Percentiles rank a stretch among this genome's conserved stretches.
Conservation (phyloP, 1,140 invertebrate species). For the Tenebrio molitor region DNA sequence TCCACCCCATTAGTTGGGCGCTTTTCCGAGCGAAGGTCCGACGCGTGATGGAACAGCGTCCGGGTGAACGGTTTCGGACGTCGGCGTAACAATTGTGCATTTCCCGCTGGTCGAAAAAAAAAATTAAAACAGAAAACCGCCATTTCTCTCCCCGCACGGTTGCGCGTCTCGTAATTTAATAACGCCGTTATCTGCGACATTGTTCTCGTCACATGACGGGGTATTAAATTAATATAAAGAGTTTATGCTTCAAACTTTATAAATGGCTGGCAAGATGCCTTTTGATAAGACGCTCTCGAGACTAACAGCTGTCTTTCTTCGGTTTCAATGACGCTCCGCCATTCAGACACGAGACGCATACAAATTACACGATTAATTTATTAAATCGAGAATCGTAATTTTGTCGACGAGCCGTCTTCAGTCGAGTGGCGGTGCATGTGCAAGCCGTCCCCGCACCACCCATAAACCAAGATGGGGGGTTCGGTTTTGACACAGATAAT, state of each 20-base stretch:
- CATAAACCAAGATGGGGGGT: constrained; percentile 30
- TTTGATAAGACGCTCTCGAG: constrained; percentile 29
- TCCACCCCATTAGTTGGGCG: constrained; percentile 46
- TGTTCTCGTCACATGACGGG: constrained; percentile 26
- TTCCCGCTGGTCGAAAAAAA: background rate
- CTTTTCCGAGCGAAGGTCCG: constrained; percentile 33
- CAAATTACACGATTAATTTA: constrained; percentile 44
- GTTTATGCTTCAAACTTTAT: constrained; percentile 40
- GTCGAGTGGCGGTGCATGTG: constrained; percentile 2
- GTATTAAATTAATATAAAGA: constrained; percentile 43
- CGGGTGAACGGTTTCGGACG: constrained; percentile 15
- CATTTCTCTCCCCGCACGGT: too few relatives aligned
- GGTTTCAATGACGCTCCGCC: constrained; percentile 31
- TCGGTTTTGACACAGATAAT: constrained; percentile 34
- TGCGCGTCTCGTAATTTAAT: constrained; percentile 15
- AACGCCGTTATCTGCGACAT: constrained; percentile 4
- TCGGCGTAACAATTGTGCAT: background rate
- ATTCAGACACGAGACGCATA: constrained; percentile 37
- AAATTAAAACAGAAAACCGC: too few relatives aligned
- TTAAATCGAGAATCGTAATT: constrained; percentile 33
- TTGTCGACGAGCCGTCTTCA: background rate
- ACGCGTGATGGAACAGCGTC: constrained; percentile 6
- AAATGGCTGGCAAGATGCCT: constrained; percentile 27
- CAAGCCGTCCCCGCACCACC: background rate
- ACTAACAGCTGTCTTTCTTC: constrained; percentile 44